Percentiles rank a stretch among this genome's conserved stretches.
These are phyloP conservation scores for Drosophila hamatofila DNA, from an alignment of 2,888 invertebrate species.

Conservation along the genomic window DNA sequence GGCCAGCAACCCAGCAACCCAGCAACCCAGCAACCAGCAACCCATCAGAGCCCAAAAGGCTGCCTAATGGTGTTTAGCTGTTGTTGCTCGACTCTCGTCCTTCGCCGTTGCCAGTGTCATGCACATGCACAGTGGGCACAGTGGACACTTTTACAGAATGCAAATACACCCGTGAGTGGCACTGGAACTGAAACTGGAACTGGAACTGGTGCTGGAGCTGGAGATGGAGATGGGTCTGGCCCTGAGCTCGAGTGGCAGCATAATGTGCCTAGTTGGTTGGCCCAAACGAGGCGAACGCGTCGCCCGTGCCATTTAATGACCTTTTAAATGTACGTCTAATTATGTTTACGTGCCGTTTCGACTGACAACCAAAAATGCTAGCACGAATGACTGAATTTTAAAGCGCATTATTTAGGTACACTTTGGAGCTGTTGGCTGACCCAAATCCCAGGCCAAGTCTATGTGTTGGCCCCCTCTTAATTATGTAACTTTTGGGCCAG, in stretches of 20 bases:
- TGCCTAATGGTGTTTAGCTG: conserved; percentile 75
- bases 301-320: conserved; percentile 66
- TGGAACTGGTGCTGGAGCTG: not conserved
- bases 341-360: conserved; percentile 71
- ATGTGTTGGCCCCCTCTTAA: conserved; percentile 70
- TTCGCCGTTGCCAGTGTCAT: conserved; percentile 59
- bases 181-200: conserved; percentile 21
- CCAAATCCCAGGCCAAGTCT: conserved; percentile 67
- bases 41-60: conserved; percentile 24
- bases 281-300: conserved; percentile 27
- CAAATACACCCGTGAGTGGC: conserved; percentile 69
- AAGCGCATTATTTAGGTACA: conserved; percentile 38
- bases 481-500: conserved; percentile 66
- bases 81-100: conserved; percentile 52
- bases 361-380: conserved; percentile 50
- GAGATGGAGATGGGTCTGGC: too few relatives aligned
- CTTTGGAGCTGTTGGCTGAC: conserved; percentile 24
- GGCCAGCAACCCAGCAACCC: conserved; percentile 1
- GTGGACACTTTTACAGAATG: conserved; percentile 55
- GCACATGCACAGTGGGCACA: conserved; percentile 47
- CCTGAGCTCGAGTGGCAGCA: conserved; percentile 54
- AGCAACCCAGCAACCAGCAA: not conserved
- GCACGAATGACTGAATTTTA: conserved; percentile 64
- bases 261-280: conserved; percentile 45
- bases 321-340: conserved; percentile 80